Conservation (phyloP, 2,113 vertebrate species). For the Cebidichthys violaceus region DNA sequence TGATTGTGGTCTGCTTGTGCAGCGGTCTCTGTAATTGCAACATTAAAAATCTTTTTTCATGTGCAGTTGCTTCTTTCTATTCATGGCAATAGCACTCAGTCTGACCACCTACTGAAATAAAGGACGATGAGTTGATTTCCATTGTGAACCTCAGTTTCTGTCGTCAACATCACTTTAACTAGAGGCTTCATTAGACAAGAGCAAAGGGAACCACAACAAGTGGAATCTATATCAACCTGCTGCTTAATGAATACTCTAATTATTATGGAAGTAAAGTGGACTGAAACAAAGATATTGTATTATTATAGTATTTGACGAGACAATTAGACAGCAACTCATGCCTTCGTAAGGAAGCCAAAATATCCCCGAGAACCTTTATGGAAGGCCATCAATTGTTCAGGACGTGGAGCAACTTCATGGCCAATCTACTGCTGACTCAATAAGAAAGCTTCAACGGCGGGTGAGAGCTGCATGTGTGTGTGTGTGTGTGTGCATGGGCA, state of each 20-base stretch:
- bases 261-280: conserved; percentile 21
- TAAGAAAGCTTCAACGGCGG: conserved; percentile 25
- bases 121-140: neutral
- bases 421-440: conserved; percentile 60
- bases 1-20: neutral
- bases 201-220: neutral
- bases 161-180: neutral
- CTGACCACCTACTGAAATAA: neutral
- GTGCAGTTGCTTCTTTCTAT: neutral
- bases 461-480: neutral
- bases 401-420: conserved; percentile 27
- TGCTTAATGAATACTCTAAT: conserved; percentile 22
- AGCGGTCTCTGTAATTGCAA: neutral
- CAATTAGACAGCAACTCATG: conserved; percentile 24
- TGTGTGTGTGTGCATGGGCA: neutral
- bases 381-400: conserved; percentile 42
- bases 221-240: neutral
- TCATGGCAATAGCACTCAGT: neutral
- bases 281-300: neutral
- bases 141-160: neutral
- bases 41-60: neutral
- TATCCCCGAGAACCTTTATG: conserved; percentile 18
- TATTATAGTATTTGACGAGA: conserved; percentile 6
- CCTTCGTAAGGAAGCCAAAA: conserved; percentile 7
- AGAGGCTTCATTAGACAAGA: conserved; percentile 5